A percentile compares a stretch with the other conserved stretches of the same genome.
Conservation (phyloP, 2,113 vertebrate genomes). For the Globicephala melas region DNA sequence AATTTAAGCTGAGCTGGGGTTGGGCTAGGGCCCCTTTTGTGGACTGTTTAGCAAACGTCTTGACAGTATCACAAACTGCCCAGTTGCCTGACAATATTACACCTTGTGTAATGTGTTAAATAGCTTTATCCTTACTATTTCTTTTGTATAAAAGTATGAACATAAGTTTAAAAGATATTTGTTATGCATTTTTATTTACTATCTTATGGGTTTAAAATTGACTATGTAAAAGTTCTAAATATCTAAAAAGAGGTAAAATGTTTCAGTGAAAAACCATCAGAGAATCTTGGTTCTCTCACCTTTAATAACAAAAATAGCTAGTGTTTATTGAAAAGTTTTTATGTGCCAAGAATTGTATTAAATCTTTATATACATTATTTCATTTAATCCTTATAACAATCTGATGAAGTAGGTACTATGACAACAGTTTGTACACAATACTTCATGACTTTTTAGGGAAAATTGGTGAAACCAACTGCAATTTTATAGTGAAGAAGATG, state of each 20-base stretch:
- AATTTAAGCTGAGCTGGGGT: neutral
- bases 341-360: neutral
- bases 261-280: neutral
- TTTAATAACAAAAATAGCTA: constrained; percentile 14
- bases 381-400: neutral
- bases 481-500: neutral
- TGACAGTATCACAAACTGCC: neutral
- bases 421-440: neutral
- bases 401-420: neutral
- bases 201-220: neutral
- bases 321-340: neutral
- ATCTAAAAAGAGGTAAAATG: neutral
- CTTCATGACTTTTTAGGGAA: neutral
- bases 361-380: neutral
- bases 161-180: constrained; percentile 16
- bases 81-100: neutral
- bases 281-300: neutral
- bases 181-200: neutral
- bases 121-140: constrained; percentile 2
- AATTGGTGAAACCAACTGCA: neutral
- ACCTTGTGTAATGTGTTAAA: neutral
- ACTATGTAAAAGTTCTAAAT: neutral
- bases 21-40: neutral
- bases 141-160: neutral
- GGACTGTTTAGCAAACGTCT: neutral